Base-by-base conservation (phyloP, 2,888 invertebrate species). In the Dasypogon diadema region DNA sequence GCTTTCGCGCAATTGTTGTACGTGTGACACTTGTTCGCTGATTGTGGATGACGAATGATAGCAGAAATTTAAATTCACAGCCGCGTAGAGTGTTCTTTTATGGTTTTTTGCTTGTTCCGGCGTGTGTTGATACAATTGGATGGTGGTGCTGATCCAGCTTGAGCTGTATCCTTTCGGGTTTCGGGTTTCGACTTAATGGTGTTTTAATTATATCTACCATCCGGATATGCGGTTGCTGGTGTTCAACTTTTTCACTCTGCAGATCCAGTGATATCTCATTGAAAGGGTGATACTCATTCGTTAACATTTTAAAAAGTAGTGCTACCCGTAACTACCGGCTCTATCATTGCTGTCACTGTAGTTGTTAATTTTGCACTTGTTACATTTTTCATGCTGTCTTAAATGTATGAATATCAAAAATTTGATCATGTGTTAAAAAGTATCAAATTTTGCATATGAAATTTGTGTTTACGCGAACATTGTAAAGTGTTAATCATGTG, bases 1-100 rank as follows among this genome's bases (percentile, higher is more conserved):
- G 30, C 30, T 30, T 54, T 26, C 70, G 70, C 54, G 30, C 54
- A 48, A 48, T 54, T 51, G 51, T 51, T 54, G 16, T 65, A 70
- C 70, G 51, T 54, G 70, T 54, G 54, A 70, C 70, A 70, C 70
- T 70, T 70, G 70, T 70, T 54, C 70, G 70, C 54, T 70, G 70
- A 70, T 70, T 70, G 54, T 70, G 70, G 70, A 70, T 70, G 70
- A 70, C 70, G 54, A 46, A 70, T 70, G 70, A 30, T 34, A 54
- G 18, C 30, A 70, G 30, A 70, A 70, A 54, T 70, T 70, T 70
- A 70, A 70, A 70, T 54, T 70, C 70, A 70, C 70, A 70, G 26
- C 54, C 30, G 70, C 37, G 34, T n/a, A 70, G 5, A 51, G 54
- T 70, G 21, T 21, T 24, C 51, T 70, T 54, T 21, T 70, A 30